Evolutionary conservation across 2,888 invertebrate species (phyloP).

Genomic region (Meta bourneti): DNA sequence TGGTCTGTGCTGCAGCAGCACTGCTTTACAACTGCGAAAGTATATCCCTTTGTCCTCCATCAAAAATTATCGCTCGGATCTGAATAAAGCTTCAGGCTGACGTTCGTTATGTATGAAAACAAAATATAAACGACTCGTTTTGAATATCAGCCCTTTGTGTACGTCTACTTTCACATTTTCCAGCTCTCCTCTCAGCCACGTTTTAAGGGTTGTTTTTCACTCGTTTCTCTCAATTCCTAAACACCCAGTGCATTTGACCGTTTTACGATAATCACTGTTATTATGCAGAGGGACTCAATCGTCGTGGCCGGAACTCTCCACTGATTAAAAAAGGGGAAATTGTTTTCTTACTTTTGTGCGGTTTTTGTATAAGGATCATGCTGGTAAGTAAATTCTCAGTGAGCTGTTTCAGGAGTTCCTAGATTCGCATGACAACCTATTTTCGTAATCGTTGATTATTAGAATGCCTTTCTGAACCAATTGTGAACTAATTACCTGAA

Average conservation of each 20-base stretch:
- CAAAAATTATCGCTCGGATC: conserved; percentile 15
- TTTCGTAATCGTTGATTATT: too few relatives aligned
- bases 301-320: too few relatives aligned
- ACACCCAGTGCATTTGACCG: background rate
- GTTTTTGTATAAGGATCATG: too few relatives aligned
- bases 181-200: background rate
- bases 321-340: too few relatives aligned
- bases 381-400: too few relatives aligned
- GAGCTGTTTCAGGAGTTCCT: too few relatives aligned
- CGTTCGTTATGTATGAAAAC: conserved; percentile 9
- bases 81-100: conserved; percentile 28
- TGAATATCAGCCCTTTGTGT: background rate
- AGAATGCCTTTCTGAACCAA: too few relatives aligned
- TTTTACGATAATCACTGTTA: background rate
- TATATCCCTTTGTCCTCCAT: conserved; percentile 45
- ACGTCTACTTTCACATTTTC: background rate
- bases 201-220: background rate
- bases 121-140: conserved; percentile 21
- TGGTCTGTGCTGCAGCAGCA: conserved; percentile 8
- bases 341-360: too few relatives aligned
- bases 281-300: background rate
- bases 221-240: background rate
- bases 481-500: too few relatives aligned
- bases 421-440: too few relatives aligned
- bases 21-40: conserved; percentile 11